These are phyloP conservation scores for Perizoma flavofasciatum DNA, from an alignment of 2,888 invertebrate species.

Conservation along the genomic window DNA sequence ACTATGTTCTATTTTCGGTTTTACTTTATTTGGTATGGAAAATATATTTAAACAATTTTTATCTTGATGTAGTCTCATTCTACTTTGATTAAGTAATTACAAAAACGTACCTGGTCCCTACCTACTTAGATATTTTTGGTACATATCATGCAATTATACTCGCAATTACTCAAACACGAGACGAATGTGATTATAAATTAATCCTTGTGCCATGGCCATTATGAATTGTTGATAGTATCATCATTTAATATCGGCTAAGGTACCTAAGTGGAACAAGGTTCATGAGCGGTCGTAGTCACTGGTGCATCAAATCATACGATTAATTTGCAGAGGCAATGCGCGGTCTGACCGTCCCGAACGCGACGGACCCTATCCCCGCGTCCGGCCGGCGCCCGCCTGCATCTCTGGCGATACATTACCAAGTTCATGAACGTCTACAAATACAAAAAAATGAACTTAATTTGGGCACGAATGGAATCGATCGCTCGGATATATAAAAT, in stretches of 20 bases:
- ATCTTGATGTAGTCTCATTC: no score
- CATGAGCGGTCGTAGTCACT: constrained; percentile 69
- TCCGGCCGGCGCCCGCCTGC: constrained; percentile 40
- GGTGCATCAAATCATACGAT: constrained; percentile 65
- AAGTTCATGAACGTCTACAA: constrained; percentile 72
- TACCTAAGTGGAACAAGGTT: constrained; percentile 78
- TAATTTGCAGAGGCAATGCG: constrained; percentile 51
- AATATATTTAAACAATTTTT: no score
- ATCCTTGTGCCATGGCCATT: constrained; percentile 57
- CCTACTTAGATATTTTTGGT: no score
- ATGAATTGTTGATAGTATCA: constrained; percentile 63
- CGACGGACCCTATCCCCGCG: constrained; percentile 32
- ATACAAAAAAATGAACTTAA: constrained; percentile 68
- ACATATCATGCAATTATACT: no score
- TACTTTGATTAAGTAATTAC: no score
- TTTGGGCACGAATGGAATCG: constrained; percentile 79
- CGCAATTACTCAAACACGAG: constrained; percentile 37
- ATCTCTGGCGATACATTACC: constrained; percentile 57
- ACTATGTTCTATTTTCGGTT: no score
- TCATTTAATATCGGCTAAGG: constrained; percentile 65
- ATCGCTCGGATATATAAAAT: constrained; percentile 79
- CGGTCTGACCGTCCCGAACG: constrained; percentile 37
- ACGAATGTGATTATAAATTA: constrained; percentile 45
- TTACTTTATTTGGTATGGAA: no score
- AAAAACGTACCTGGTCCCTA: no score